A percentile compares a stretch with the other conserved stretches of the same genome.
Conservation (phyloP, 2,797 vertebrate genomes). For the Spea hammondii region DNA sequence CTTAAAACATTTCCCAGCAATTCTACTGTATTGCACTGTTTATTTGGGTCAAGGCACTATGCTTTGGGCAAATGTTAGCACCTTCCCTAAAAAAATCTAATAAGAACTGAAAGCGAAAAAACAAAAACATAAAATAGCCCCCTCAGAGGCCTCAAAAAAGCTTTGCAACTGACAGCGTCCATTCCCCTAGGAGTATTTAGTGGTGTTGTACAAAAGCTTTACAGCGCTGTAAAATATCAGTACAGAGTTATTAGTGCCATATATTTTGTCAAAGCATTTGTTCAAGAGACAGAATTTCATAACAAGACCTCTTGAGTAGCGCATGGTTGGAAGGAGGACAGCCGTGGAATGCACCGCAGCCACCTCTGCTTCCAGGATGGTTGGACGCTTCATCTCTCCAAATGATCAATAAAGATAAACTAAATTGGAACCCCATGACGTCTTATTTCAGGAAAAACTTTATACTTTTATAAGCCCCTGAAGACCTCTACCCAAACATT, state of each 20-base stretch:
- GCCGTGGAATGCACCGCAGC: not conserved
- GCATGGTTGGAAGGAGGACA: not conserved
- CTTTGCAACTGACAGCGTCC: constrained; percentile 6
- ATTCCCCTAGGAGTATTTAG: constrained; percentile 37
- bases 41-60: not conserved
- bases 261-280: constrained; percentile 33
- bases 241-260: constrained; percentile 41
- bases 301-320: not conserved
- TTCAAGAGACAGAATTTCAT: constrained; percentile 26
- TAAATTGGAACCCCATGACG: not conserved
- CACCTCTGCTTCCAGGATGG: not conserved
- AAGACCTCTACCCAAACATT: too few relatives aligned
- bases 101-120: not conserved
- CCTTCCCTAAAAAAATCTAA: constrained; percentile 14
- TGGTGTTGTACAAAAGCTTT: not conserved
- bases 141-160: not conserved
- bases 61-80: constrained; percentile 5
- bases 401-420: constrained; percentile 1
- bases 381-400: not conserved
- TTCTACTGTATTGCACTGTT: not conserved
- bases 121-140: not conserved
- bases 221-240: constrained; percentile 6
- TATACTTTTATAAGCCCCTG: too few relatives aligned
- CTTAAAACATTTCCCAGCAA: constrained; percentile 1
- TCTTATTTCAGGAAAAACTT: too few relatives aligned